These are phyloP conservation scores for Chrysocyon brachyurus DNA, from an alignment of 2,797 vertebrate species.

Conservation along the genomic window DNA sequence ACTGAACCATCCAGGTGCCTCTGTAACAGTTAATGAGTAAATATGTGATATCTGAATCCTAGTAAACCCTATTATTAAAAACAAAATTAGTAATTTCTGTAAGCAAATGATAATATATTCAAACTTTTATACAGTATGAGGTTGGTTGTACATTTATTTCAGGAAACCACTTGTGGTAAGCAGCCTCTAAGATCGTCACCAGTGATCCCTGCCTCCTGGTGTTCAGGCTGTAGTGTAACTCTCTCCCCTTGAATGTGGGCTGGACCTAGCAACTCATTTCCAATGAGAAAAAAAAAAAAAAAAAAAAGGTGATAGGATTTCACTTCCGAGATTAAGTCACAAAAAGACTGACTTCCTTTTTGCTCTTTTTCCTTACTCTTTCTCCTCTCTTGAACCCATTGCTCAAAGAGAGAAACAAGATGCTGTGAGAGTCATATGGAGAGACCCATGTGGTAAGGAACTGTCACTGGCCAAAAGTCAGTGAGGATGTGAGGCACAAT, in stretches of 20 bases:
- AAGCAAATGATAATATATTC: background rate
- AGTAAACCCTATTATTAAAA: background rate
- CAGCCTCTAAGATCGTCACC: background rate
- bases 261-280: background rate
- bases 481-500: background rate
- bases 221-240: too few relatives aligned
- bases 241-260: background rate
- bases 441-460: background rate
- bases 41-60: background rate
- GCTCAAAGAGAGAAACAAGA: background rate
- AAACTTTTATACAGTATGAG: background rate
- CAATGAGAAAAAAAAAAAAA: background rate
- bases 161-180: background rate
- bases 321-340: background rate
- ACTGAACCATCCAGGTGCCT: background rate
- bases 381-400: background rate
- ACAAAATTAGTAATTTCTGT: background rate
- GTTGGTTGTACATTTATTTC: background rate
- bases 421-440: fast-evolving
- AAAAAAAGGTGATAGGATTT: background rate
- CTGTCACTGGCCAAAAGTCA: background rate
- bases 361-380: background rate
- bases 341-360: background rate
- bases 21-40: background rate
- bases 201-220: too few relatives aligned